These are phyloP conservation scores for Chymomyza amoena DNA, from an alignment of 2,888 invertebrate species.

Conservation along the genomic window DNA sequence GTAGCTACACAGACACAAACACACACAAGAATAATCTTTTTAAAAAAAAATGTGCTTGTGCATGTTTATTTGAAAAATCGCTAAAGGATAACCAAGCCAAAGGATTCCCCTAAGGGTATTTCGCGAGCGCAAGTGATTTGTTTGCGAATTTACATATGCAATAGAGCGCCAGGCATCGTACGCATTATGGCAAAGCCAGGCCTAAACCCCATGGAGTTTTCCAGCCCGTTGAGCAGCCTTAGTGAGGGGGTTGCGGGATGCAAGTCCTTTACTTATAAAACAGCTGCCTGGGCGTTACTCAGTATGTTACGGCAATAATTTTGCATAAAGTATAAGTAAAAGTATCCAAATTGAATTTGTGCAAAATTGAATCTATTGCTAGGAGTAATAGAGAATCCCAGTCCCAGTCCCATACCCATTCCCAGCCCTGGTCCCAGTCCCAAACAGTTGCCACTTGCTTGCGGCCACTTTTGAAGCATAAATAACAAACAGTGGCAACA, in stretches of 20 bases:
- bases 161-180: constrained; percentile 28
- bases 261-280: neutral
- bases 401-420: neutral
- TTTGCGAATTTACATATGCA: constrained; percentile 75
- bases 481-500: constrained; percentile 29
- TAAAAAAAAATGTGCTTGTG: constrained; percentile 39
- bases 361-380: constrained; percentile 49
- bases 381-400: neutral
- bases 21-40: constrained; percentile 3
- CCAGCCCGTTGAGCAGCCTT: constrained; percentile 67
- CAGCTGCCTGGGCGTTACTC: constrained; percentile 12
- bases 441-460: constrained; percentile 8
- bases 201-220: constrained; percentile 64
- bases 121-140: constrained; percentile 74
- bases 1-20: constrained; percentile 25
- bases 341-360: constrained; percentile 73
- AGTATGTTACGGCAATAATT: constrained; percentile 66
- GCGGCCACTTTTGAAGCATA: constrained; percentile 10
- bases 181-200: neutral
- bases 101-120: constrained; percentile 71
- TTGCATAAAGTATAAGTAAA: constrained; percentile 69
- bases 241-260: constrained; percentile 13
- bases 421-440: neutral
- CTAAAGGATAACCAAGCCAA: constrained; percentile 66
- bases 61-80: constrained; percentile 70